Evolutionary conservation across 1,140 invertebrate genomes (phyloP).

Genomic region (Drosophila leontia): DNA sequence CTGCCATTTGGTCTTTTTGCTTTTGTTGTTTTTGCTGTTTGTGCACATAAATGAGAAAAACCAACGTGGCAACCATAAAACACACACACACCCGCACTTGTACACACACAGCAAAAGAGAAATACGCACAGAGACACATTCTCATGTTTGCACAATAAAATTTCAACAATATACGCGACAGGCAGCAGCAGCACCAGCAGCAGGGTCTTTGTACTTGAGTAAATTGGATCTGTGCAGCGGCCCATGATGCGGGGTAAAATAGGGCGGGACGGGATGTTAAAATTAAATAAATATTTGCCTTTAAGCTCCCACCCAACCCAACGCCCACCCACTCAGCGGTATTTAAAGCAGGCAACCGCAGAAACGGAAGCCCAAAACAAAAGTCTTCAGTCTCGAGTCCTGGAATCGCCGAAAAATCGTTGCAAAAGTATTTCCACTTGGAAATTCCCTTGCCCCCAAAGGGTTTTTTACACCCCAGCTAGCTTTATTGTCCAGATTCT

Average conservation of each 20-base stretch:
- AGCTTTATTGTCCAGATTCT: constrained; percentile 23
- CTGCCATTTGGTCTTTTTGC: constrained; percentile 48
- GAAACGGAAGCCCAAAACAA: constrained; percentile 40
- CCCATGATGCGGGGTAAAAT: constrained; percentile 7
- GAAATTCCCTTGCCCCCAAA: constrained; percentile 12
- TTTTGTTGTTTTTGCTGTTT: constrained; percentile 37
- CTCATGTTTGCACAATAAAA: constrained; percentile 81
- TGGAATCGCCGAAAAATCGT: constrained; percentile 17
- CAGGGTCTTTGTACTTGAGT: constrained; percentile 78
- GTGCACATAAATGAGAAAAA: constrained; percentile 66
- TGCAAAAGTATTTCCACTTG: constrained; percentile 44
- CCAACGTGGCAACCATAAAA: constrained; percentile 79
- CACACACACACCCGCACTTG: constrained; percentile 41
- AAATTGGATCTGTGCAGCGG: constrained; percentile 78
- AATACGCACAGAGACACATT: constrained; percentile 31
- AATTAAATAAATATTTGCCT: constrained; percentile 82
- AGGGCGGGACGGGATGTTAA: constrained; percentile 40
- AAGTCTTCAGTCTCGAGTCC: constrained; percentile 26
- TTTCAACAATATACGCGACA: constrained; percentile 80
- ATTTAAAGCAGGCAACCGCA: constrained; percentile 57
- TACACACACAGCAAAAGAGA: constrained; percentile 21
- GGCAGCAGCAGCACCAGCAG: neutral
- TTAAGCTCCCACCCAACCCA: constrained; percentile 41
- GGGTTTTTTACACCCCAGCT: constrained; percentile 14
- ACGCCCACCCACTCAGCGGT: constrained; percentile 46